Conservation (phyloP, 2,113 vertebrate species). For the Nothobranchius kuhntae region DNA sequence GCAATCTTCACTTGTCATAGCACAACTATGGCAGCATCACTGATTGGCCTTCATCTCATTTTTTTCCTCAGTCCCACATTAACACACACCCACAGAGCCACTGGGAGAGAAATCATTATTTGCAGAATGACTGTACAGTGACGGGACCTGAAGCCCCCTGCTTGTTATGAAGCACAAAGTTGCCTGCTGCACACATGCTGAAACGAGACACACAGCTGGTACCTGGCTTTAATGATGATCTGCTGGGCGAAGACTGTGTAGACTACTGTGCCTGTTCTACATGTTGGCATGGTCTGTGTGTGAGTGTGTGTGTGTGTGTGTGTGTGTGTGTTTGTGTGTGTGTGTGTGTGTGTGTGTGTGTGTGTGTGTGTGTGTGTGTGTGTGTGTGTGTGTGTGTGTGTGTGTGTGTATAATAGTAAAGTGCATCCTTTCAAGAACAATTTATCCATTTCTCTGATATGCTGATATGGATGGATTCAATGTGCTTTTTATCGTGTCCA, state of each 20-base stretch:
- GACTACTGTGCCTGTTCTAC: background rate
- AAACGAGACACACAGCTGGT: slow-evolving; percentile 39
- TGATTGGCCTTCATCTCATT: background rate
- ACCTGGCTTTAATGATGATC: slow-evolving; percentile 37
- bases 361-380: slow-evolving; percentile 22
- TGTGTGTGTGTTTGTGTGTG: slow-evolving; percentile 15
- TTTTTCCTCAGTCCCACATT: background rate
- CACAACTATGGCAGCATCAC: background rate
- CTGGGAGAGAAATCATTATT: slow-evolving; percentile 12
- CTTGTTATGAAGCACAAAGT: slow-evolving; percentile 22
- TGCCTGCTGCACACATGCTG: background rate
- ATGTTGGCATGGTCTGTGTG: background rate
- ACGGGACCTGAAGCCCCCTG: slow-evolving; percentile 17
- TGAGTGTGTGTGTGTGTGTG: slow-evolving; percentile 9
- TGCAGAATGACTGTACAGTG: slow-evolving; percentile 18
- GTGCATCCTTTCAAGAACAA: slow-evolving; percentile 14
- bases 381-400: slow-evolving; percentile 13
- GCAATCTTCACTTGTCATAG: background rate
- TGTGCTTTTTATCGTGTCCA: background rate
- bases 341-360: slow-evolving; percentile 5
- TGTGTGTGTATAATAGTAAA: slow-evolving; percentile 8
- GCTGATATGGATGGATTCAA: slow-evolving; percentile 16
- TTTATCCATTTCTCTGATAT: slow-evolving; percentile 41
- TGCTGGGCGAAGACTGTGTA: background rate
- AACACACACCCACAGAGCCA: background rate